Percentiles rank a stretch among this genome's conserved stretches.
Evolutionary conservation across 2,797 vertebrate genomes (phyloP).

Genomic region (Brachyrhaphis roseni): DNA sequence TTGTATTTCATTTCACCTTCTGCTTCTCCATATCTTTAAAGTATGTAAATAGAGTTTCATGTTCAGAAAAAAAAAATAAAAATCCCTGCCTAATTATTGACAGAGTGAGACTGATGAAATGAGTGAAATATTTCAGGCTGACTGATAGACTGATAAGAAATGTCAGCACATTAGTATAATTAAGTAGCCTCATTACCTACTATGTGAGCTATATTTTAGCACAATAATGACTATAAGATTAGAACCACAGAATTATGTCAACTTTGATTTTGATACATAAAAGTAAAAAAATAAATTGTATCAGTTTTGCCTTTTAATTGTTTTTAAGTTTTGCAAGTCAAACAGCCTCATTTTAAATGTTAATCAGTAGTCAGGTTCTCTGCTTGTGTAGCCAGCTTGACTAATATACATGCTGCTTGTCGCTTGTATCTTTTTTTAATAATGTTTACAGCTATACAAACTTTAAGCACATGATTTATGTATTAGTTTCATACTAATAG

Average conservation of each 20-base stretch:
- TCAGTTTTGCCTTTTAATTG: not conserved
- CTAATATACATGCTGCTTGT: not conserved
- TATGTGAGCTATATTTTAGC: not conserved
- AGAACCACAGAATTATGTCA: not conserved
- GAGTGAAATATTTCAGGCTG: not conserved
- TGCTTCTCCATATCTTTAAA: not conserved
- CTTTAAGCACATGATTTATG: not conserved
- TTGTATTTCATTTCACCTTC: not conserved
- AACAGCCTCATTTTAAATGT: not conserved
- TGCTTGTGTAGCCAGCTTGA: not conserved
- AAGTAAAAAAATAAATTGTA: not conserved
- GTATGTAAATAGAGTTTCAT: not conserved
- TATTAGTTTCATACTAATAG: not conserved
- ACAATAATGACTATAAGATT: not conserved
- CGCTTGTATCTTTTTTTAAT: not conserved
- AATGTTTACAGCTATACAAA: not conserved
- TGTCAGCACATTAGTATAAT: not conserved
- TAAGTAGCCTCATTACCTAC: not conserved
- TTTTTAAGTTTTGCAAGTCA: not conserved
- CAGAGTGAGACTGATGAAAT: not conserved
- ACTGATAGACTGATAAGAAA: not conserved
- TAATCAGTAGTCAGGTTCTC: not conserved
- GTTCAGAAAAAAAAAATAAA: not conserved
- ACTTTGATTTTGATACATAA: not conserved
- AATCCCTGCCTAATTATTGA: not conserved